Evolutionary conservation across 1,140 invertebrate species (phyloP).

Genomic region (Zaprionus kolodkinae): DNA sequence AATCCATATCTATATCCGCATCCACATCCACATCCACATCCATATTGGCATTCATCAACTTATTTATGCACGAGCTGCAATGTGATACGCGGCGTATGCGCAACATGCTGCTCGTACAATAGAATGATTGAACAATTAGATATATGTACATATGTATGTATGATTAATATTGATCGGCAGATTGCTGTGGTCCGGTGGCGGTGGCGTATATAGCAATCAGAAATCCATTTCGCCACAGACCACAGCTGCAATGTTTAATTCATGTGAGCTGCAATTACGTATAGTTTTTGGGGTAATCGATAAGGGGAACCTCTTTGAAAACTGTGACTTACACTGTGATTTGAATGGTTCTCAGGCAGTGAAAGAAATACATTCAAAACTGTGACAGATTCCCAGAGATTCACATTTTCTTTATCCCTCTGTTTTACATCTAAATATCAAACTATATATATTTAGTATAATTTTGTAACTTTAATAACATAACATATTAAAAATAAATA

Average conservation of each 20-base stretch:
- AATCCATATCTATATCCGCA: background rate
- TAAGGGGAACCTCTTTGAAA: too few relatives aligned
- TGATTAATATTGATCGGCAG: constrained; percentile 40
- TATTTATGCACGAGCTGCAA: background rate
- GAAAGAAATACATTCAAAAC: too few relatives aligned
- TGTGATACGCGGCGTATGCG: constrained; percentile 44
- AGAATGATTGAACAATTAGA: constrained; percentile 40
- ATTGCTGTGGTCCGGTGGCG: constrained; percentile 7
- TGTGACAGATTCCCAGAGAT: too few relatives aligned
- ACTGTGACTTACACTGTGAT: constrained; percentile 12
- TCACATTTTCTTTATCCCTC: too few relatives aligned
- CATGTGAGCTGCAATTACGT: constrained; percentile 30
- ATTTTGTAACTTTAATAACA: too few relatives aligned
- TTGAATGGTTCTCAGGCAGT: background rate
- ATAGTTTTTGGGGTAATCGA: background rate
- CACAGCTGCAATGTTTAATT: constrained; percentile 18
- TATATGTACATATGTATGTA: constrained; percentile 1
- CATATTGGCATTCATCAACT: background rate
- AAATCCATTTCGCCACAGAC: constrained; percentile 33
- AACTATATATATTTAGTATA: too few relatives aligned
- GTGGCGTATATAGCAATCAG: constrained; percentile 15
- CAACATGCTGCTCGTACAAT: constrained; percentile 34
- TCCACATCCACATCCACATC: background rate
- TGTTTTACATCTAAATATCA: too few relatives aligned
- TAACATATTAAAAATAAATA: too few relatives aligned